Base-by-base conservation (phyloP, 2,113 vertebrate species). In the Noturus placidus region DNA sequence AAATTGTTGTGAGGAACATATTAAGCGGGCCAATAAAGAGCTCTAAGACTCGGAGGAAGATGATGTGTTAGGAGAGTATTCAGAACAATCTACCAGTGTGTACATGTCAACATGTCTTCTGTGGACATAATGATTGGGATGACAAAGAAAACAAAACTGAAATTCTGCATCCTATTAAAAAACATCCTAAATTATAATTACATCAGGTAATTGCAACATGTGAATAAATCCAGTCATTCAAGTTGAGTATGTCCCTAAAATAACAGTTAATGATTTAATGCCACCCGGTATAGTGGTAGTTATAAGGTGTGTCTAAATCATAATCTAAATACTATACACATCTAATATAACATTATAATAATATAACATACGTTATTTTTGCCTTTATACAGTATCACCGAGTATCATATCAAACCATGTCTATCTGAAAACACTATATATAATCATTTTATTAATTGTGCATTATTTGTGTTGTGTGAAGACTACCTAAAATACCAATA, bases 1-100 rank as follows among this genome's bases (percentile, higher is more conserved):
- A 76, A 52, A 84, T 72, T 56, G 69, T 14, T 61, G 11, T 84
- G 84, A 63, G 72, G 50, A 63, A 59, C 54, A 69, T 76, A 22
- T 42, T 87, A 38, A 86, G 59, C 42, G 15, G 81, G 63, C 20
- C 27, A 30, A 54, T 70, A 30, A 74, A 11, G 46, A 42, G 2
- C 42, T 35, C 17, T 54, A 52, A 54, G 10, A n/a, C n/a, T 17
- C 10, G 50, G 46, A 63, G 5, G 74, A 30, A 30, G n/a, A 79
- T 50, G 19, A 61, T 77, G n/a, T 77, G 56, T 50, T 15, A 5
- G 19, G 59, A 27, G 13, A 80, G 46, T 25, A 13, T 63, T 67
- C 9, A 77, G 15, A 57, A n/a, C 50, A 70, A 20, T 5, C 15
- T 22, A n/a, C 15, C 63, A 19, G 20, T 81, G 22, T 54, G 4